phyloP scores from a whole-genome alignment of 2,797 vertebrate genomes.

The Coluber constrictor region DNA sequence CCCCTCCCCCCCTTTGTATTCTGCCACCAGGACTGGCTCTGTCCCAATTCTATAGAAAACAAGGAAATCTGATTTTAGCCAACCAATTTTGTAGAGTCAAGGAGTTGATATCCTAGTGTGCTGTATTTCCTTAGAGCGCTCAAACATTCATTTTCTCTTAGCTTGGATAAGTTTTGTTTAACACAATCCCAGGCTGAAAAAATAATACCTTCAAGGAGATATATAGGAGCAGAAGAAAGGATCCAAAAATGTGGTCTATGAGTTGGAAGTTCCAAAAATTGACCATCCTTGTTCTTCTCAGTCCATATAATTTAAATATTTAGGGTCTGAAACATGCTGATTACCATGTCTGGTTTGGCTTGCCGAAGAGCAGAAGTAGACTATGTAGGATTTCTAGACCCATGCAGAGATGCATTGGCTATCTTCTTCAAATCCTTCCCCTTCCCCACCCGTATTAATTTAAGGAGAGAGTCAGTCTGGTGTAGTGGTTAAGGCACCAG shows the following conservation, averaged over 20 bases:
- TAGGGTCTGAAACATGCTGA: not conserved
- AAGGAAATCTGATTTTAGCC: not conserved
- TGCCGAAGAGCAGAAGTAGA: not conserved
- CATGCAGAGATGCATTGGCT: not conserved
- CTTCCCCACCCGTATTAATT: not conserved
- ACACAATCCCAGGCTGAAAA: not conserved
- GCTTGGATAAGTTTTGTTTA: not conserved
- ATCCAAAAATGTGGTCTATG: not conserved
- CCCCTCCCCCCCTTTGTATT: not conserved
- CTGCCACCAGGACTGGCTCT: not conserved
- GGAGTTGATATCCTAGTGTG: not conserved
- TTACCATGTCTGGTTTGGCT: not conserved
- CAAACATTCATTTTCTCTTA: not conserved
- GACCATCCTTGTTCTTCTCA: not conserved
- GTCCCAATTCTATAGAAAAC: not conserved
- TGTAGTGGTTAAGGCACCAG: not conserved
- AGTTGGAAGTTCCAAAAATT: not conserved
- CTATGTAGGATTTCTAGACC: not conserved
- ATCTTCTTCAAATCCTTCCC: not conserved
- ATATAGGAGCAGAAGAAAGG: too few relatives aligned
- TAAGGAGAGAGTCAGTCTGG: not conserved
- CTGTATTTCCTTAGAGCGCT: not conserved
- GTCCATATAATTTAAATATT: not conserved
- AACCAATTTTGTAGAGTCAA: not conserved
- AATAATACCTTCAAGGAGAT: not conserved